Percentiles rank a stretch among this genome's conserved stretches.
phyloP scores from a whole-genome alignment of 2,113 vertebrate species.

The Brienomyrus longianalis region DNA sequence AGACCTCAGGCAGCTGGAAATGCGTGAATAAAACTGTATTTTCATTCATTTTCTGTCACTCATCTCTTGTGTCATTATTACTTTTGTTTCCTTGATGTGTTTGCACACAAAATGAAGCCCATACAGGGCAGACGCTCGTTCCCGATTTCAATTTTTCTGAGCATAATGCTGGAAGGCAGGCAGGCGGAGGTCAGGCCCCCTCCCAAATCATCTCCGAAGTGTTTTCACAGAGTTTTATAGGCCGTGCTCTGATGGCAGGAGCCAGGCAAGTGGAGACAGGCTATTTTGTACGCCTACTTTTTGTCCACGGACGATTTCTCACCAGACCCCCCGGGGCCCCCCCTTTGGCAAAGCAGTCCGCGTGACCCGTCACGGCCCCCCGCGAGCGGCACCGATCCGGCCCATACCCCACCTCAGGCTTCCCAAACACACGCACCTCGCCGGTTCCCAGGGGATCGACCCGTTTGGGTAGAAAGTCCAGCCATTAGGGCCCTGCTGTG shows the following conservation, averaged over 20 bases:
- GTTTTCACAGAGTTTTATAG: slow-evolving; percentile 71
- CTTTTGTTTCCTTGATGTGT: not conserved
- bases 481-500: slow-evolving; percentile 11
- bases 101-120: not conserved
- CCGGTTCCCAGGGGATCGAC: not conserved
- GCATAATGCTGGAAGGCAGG: slow-evolving; percentile 32
- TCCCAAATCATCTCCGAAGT: slow-evolving; percentile 74
- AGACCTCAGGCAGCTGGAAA: slow-evolving; percentile 40
- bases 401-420: not conserved
- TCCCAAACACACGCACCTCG: not conserved
- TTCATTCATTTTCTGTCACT: not conserved
- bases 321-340: not conserved
- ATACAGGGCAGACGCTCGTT: slow-evolving; percentile 34
- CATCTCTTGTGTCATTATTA: not conserved
- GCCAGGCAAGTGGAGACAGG: slow-evolving; percentile 51
- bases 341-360: not conserved
- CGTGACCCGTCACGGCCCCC: not conserved
- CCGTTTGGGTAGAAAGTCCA: slow-evolving; percentile 2
- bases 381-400: not conserved
- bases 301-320: slow-evolving; percentile 12
- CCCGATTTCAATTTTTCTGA: slow-evolving; percentile 41
- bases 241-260: slow-evolving; percentile 63
- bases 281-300: not conserved
- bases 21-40: not conserved
- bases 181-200: slow-evolving; percentile 50